Percentiles rank a stretch among this genome's conserved stretches.
Conservation (phyloP, 1,140 invertebrate species). For the Aricia agestis region DNA sequence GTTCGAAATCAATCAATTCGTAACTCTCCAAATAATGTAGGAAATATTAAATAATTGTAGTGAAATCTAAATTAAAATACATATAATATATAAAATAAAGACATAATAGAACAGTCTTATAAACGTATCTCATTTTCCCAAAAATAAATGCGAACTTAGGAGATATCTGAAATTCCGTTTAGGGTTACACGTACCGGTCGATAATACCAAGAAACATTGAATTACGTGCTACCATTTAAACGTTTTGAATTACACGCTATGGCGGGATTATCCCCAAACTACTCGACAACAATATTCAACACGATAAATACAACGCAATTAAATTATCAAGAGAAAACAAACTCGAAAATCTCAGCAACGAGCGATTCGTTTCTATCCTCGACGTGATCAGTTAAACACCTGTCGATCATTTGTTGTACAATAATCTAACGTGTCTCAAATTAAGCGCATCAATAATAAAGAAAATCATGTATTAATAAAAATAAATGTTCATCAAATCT, state of each 20-base stretch:
- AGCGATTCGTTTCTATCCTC: neutral
- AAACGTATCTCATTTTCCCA: neutral
- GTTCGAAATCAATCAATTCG: too few species aligned
- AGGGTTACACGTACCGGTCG: neutral
- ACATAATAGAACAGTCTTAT: constrained; percentile 2
- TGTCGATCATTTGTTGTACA: neutral
- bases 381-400: neutral
- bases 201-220: neutral
- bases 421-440: too few species aligned
- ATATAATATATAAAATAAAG: neutral
- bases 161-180: neutral
- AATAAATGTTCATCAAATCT: neutral
- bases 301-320: neutral
- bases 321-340: neutral
- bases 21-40: neutral
- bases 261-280: neutral
- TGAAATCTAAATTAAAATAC: neutral
- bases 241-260: neutral
- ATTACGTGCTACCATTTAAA: constrained; percentile 7
- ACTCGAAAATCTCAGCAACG: neutral
- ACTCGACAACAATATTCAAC: constrained; percentile 10
- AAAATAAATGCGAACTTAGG: neutral
- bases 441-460: neutral
- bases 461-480: neutral
- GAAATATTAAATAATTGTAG: neutral